Evolutionary conservation across 2,113 vertebrate genomes (phyloP).

Genomic region (Cynoglossus semilaevis): DNA sequence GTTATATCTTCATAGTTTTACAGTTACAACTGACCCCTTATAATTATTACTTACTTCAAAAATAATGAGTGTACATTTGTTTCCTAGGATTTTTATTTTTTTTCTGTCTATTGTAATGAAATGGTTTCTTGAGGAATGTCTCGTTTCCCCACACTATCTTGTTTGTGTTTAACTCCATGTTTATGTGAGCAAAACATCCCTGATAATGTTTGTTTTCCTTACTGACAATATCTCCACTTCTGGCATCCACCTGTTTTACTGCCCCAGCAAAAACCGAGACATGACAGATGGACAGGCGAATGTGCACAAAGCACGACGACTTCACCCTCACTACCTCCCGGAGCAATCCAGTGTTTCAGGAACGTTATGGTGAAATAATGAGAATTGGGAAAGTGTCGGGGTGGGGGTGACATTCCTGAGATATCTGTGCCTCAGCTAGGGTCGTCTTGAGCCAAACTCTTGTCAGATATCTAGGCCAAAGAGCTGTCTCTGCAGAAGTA

Average conservation of each 20-base stretch:
- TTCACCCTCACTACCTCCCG: conserved; percentile 3
- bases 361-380: not conserved
- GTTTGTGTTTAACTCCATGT: not conserved
- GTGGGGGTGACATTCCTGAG: conserved; percentile 56
- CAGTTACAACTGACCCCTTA: too few species aligned
- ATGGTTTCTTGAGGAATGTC: too few species aligned
- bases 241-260: not conserved
- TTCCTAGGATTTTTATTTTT: too few species aligned
- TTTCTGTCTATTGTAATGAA: too few species aligned
- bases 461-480: conserved; percentile 66
- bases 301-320: conserved; percentile 12
- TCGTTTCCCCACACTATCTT: too few species aligned
- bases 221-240: not conserved
- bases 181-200: not conserved
- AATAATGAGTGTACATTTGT: too few species aligned
- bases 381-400: conserved; percentile 14
- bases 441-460: conserved; percentile 62
- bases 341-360: conserved; percentile 17
- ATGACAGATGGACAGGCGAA: conserved; percentile 34
- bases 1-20: too few species aligned
- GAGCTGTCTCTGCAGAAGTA: conserved; percentile 16
- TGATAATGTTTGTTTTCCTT: not conserved
- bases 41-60: too few species aligned
- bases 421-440: conserved; percentile 50
- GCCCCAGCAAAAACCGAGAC: not conserved